Percentiles rank a stretch among this genome's conserved stretches.
These are phyloP conservation scores for Callorhinus ursinus DNA, from an alignment of 2,113 vertebrate species.

Conservation along the genomic window DNA sequence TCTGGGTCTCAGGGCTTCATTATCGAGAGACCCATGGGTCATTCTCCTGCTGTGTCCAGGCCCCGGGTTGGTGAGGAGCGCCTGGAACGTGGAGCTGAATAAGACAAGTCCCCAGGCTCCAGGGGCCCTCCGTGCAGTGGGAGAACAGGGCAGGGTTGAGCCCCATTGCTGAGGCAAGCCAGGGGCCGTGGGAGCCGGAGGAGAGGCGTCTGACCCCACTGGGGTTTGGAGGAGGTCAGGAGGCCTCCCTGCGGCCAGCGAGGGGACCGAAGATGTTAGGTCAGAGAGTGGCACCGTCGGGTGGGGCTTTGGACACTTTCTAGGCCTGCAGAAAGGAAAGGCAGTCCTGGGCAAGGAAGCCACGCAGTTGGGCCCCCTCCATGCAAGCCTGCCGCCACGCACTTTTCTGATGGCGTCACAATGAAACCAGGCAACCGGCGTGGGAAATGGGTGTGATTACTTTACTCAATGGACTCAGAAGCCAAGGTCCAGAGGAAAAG, in stretches of 20 bases:
- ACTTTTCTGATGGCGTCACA: not conserved
- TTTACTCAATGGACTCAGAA: not conserved
- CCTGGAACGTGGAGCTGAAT: not conserved
- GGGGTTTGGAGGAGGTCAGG: not conserved
- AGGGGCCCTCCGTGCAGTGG: not conserved
- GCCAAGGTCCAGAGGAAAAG: not conserved
- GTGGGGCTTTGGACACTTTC: too few relatives aligned
- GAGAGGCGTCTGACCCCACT: not conserved
- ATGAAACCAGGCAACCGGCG: not conserved
- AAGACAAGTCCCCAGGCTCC: not conserved
- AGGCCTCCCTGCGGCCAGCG: not conserved
- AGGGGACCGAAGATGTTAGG: not conserved
- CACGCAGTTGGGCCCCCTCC: rapidly evolving
- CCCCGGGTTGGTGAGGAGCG: not conserved
- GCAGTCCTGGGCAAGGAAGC: not conserved
- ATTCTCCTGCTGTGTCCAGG: not conserved
- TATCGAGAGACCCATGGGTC: not conserved
- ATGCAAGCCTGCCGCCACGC: rapidly evolving
- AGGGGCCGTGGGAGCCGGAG: not conserved
- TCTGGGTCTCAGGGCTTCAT: not conserved
- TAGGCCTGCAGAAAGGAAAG: not conserved
- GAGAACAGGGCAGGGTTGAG: not conserved
- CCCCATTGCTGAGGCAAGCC: not conserved
- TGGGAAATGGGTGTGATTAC: too few relatives aligned
- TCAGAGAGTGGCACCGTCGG: not conserved